Conservation (phyloP, 2,113 vertebrate genomes). For the Fregata magnificens region DNA sequence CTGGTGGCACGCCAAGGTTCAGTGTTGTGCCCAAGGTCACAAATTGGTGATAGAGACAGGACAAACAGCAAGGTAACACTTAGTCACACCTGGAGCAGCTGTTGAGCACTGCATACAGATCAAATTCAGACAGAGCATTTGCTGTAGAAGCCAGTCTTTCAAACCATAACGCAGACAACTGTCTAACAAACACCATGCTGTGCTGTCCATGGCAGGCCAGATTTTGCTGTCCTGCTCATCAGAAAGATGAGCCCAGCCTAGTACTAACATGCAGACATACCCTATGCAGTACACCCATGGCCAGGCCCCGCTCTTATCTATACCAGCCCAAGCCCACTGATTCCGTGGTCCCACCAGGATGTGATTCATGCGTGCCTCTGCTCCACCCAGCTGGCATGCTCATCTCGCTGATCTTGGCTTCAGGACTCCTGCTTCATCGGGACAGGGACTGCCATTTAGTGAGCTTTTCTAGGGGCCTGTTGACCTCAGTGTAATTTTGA, state of each 20-base stretch:
- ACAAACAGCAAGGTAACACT: not conserved
- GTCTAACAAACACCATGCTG: accelerated
- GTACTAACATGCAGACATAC: not conserved
- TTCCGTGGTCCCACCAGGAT: constrained; percentile 43
- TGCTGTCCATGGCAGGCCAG: not conserved
- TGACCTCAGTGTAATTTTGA: not conserved
- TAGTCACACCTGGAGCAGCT: not conserved
- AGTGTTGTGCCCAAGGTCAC: not conserved
- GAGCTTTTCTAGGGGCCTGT: not conserved
- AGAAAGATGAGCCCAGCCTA: not conserved
- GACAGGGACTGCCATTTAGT: not conserved
- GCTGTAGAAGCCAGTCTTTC: not conserved
- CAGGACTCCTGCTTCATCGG: not conserved
- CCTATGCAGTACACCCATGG: not conserved
- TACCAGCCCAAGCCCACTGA: not conserved
- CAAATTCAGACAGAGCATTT: not conserved
- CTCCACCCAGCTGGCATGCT: constrained; percentile 45
- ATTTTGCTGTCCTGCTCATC: not conserved
- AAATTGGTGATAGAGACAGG: not conserved
- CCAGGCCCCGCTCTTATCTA: constrained; percentile 27
- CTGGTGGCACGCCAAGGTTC: accelerated
- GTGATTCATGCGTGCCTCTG: constrained; percentile 47
- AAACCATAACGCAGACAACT: not conserved
- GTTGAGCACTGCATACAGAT: not conserved
- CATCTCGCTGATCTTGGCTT: not conserved